phyloP scores from a whole-genome alignment of 1,140 invertebrate genomes.

The Vanessa atalanta region DNA sequence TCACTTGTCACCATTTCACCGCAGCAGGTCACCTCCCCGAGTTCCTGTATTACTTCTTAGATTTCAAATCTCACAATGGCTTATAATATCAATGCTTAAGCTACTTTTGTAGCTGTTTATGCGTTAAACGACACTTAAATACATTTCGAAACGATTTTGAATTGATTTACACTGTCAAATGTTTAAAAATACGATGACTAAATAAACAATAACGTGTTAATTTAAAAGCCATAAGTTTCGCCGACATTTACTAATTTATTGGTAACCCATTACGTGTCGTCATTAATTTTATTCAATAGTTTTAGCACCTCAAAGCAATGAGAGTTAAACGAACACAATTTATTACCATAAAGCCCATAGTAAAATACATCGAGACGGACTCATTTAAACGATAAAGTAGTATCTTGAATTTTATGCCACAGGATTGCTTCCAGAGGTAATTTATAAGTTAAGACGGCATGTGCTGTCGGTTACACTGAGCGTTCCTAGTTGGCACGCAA shows the following conservation, averaged over 20 bases:
- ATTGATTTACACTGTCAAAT: too few relatives aligned
- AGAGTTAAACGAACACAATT: constrained; percentile 17
- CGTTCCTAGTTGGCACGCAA: constrained; percentile 24
- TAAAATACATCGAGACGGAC: constrained; percentile 18
- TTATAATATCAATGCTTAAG: too few relatives aligned
- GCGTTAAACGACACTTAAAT: too few relatives aligned
- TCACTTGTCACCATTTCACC: too few relatives aligned
- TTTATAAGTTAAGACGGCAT: constrained; percentile 35
- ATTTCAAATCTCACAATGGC: too few relatives aligned
- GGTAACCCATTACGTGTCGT: not conserved
- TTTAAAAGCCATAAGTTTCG: not conserved
- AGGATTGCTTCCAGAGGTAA: constrained; percentile 36
- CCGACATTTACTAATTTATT: not conserved
- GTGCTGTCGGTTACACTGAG: constrained; percentile 21
- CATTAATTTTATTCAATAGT: constrained; percentile 16
- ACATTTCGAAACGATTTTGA: too few relatives aligned
- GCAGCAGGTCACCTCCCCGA: too few relatives aligned
- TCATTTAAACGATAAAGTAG: constrained; percentile 29
- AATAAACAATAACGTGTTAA: not conserved
- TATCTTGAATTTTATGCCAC: constrained; percentile 45
- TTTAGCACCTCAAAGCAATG: constrained; percentile 16
- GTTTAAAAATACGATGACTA: not conserved
- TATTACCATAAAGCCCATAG: constrained; percentile 23
- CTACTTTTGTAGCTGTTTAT: too few relatives aligned
- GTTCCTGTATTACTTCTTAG: too few relatives aligned